These are phyloP conservation scores for Mergus octosetaceus DNA, from an alignment of 2,797 vertebrate genomes.

Conservation along the genomic window DNA sequence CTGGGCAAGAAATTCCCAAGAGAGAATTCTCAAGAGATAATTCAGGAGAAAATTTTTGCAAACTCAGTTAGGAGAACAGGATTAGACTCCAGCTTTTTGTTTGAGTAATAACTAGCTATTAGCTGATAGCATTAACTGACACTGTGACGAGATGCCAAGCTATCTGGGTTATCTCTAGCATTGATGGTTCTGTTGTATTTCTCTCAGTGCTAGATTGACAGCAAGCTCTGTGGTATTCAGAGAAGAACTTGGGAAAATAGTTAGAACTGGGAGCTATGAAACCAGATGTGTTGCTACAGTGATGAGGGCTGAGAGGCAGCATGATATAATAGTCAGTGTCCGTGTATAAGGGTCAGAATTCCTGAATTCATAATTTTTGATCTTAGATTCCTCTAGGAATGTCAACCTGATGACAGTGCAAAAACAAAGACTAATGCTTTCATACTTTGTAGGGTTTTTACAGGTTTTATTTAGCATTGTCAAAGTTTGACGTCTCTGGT, in stretches of 20 bases:
- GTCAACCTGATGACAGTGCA: not conserved
- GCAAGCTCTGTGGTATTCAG: not conserved
- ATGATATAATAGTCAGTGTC: not conserved
- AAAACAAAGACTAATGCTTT: not conserved
- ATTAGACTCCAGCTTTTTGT: slow-evolving; percentile 13
- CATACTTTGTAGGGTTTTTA: not conserved
- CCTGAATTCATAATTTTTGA: not conserved
- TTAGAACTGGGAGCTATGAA: not conserved
- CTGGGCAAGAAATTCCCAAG: not conserved
- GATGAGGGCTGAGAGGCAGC: not conserved
- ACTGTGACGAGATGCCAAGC: not conserved
- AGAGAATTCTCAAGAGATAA: not conserved
- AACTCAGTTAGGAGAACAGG: not conserved
- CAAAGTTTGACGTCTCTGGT: not conserved
- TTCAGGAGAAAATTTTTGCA: not conserved
- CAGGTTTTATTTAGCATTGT: not conserved
- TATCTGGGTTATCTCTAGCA: slow-evolving; percentile 3
- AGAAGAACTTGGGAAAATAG: not conserved
- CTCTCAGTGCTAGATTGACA: not conserved
- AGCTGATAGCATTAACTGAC: slow-evolving; percentile 34
- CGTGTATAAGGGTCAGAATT: not conserved
- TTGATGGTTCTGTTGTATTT: slow-evolving; percentile 8
- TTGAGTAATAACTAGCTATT: slow-evolving; percentile 48
- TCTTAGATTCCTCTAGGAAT: not conserved
- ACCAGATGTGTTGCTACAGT: not conserved